Conservation (phyloP, 2,888 invertebrate genomes). For the Drosophila koepferae region DNA sequence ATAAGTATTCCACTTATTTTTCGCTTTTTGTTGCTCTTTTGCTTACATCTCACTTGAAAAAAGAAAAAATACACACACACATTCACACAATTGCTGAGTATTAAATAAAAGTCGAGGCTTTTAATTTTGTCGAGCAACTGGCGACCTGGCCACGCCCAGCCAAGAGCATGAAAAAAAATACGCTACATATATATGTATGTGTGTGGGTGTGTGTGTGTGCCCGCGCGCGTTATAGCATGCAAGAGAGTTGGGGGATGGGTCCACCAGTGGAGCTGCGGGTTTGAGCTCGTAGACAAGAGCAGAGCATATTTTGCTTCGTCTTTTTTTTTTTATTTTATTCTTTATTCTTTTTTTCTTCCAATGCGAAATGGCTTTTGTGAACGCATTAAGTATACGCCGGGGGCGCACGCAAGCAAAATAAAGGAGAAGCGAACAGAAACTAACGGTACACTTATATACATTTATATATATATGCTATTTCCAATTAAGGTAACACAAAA, state of each 20-base stretch:
- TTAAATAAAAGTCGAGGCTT: conserved; percentile 28
- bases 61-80: neutral
- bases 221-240: conserved; percentile 11
- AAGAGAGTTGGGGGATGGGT: neutral
- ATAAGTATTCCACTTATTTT: neutral
- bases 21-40: neutral
- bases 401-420: conserved; percentile 21
- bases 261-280: neutral
- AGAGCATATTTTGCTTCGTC: conserved; percentile 1
- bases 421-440: neutral
- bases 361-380: conserved; percentile 54
- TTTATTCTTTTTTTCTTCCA: neutral
- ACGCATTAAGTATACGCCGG: conserved; percentile 63
- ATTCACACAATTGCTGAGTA: neutral
- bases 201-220: neutral
- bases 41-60: conserved; percentile 17
- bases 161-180: conserved; percentile 8
- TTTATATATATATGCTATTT: conserved; percentile 18
- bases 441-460: neutral
- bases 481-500: conserved; percentile 37
- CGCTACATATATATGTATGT: neutral
- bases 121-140: conserved; percentile 24
- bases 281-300: conserved; percentile 17
- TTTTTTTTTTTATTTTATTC: neutral
- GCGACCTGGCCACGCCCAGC: conserved; percentile 53